Evolutionary conservation across 2,797 vertebrate genomes (phyloP).

Genomic region (Hyperoplus immaculatus): DNA sequence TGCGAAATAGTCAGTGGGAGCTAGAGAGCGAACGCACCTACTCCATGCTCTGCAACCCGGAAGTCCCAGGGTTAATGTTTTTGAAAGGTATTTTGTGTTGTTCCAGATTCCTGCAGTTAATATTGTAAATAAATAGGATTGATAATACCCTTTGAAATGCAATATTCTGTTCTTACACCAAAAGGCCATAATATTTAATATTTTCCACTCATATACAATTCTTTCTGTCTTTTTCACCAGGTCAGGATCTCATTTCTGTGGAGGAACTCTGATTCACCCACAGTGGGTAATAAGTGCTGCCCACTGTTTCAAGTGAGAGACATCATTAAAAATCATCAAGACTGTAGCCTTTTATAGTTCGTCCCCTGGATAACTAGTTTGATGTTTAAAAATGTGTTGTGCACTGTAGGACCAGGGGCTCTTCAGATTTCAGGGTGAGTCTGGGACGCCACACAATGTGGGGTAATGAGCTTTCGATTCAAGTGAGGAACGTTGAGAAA

Average conservation of each 20-base stretch:
- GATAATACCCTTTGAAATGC: neutral
- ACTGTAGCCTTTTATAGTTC: neutral
- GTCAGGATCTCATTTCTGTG: constrained; percentile 89
- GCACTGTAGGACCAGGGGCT: constrained; percentile 47
- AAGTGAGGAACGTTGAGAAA: constrained; percentile 80
- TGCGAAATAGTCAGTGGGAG: too few species aligned
- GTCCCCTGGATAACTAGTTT: neutral
- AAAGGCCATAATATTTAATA: too few species aligned
- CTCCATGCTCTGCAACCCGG: too few species aligned
- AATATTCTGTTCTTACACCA: neutral
- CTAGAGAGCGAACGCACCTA: too few species aligned
- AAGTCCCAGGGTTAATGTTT: too few species aligned
- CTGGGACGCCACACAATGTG: constrained; percentile 87
- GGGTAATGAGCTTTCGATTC: constrained; percentile 79
- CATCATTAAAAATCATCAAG: neutral
- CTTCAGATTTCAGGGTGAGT: constrained; percentile 84
- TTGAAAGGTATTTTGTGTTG: too few species aligned
- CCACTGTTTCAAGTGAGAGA: constrained; percentile 91
- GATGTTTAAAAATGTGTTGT: constrained; percentile 7
- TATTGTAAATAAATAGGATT: too few species aligned
- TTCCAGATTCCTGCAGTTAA: too few species aligned
- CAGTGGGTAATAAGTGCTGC: constrained; percentile 94
- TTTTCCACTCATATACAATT: neutral
- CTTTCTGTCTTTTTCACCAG: constrained; percentile 71
- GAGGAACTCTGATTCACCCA: constrained; percentile 91